phyloP scores from a whole-genome alignment of 2,888 invertebrate species.

The Nasonovia ribisnigri region DNA sequence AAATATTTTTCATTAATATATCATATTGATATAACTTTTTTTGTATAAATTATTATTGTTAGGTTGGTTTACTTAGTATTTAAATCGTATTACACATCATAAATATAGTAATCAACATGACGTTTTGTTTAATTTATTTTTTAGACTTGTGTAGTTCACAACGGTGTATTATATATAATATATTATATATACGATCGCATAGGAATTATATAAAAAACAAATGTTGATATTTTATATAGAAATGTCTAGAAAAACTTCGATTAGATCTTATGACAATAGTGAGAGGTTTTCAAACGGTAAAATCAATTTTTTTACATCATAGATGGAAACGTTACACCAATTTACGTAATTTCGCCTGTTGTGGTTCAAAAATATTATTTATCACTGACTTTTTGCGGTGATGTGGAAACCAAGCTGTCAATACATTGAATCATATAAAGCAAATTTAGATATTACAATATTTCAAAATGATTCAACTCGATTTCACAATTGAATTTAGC shows the following conservation, averaged over 20 bases:
- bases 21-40: no score
- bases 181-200: neutral
- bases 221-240: no score
- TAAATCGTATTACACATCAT: neutral
- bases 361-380: neutral
- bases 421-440: neutral
- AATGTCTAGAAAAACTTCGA: neutral
- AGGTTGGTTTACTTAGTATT: neutral
- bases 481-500: neutral
- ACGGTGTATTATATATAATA: neutral
- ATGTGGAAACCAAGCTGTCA: neutral
- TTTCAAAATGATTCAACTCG: neutral
- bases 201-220: no score
- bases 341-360: neutral
- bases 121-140: neutral
- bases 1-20: neutral
- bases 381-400: neutral
- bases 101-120: neutral
- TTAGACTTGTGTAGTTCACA: neutral
- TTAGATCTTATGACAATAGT: neutral
- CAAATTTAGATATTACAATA: neutral
- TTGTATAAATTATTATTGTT: neutral
- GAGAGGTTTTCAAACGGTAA: neutral
- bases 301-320: neutral
- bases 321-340: neutral